Base-by-base conservation (phyloP, 2,888 invertebrate genomes). In the Hemicrepidius hirtus region DNA sequence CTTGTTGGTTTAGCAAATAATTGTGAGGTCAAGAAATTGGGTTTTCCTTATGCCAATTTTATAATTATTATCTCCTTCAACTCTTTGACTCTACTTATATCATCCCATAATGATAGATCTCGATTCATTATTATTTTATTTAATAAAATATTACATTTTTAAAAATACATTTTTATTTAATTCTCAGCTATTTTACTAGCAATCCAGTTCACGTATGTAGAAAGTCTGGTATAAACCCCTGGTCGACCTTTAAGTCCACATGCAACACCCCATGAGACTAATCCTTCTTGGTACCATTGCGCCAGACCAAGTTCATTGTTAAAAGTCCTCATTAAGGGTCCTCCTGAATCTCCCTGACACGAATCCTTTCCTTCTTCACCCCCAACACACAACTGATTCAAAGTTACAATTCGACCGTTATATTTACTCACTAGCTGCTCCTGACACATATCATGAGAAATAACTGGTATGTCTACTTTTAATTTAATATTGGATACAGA, bases 211-310 rank as follows among this genome's bases (percentile, higher is more conserved):
- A 93, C 84, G 81, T 93, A 93, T 78, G 90, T 88, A 0, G 91
- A 88, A n/a, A 93, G 92, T 75, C 93, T 87, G 0, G 93, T 93
- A 80, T 94, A 94, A 4, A 94, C 93, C 0, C 93, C 93, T 0
- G 93, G 93, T 80, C 92, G 93, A 0, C 93, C 93, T 7, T 92
- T 91, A 74, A 92, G 86, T 0, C 92, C 93, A 81, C 93, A 93
- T 0, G 93, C 93, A 0, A 95, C 94, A 10, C 95, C 95, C 95
- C 95, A 95, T 0, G 95, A 95, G 0, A 95, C 95, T 78, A 95
- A 93, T 40, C 93, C 93, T 93, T 70, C 69, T 55, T 74, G 73
- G 21, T 69, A 73, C 73, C 73, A 73, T 18, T 73, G 73, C 3
- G 63, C 55, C 7, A 35, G 40, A 24, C 50, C 60, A 21, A 69